Percentiles rank a stretch among this genome's conserved stretches.
phyloP scores from a whole-genome alignment of 2,113 vertebrate genomes.

The Patagioenas fasciata region DNA sequence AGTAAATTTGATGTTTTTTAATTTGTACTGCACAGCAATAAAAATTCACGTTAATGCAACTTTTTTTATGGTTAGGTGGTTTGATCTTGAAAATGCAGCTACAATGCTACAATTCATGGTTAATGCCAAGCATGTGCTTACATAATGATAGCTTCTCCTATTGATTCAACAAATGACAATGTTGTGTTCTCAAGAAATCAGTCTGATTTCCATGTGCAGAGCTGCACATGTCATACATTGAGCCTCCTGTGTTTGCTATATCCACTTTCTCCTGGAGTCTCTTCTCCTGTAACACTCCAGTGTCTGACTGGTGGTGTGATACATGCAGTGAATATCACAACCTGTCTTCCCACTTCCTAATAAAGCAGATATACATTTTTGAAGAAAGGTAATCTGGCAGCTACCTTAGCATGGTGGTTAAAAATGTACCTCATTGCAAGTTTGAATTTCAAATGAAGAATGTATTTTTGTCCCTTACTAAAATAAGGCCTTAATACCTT shows the following conservation, averaged over 20 bases:
- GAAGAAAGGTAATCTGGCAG: background rate
- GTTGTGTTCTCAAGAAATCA: background rate
- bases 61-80: background rate
- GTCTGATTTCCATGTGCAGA: background rate
- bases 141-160: background rate
- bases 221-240: fast-evolving
- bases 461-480: background rate
- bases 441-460: background rate
- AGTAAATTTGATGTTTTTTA: background rate
- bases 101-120: background rate
- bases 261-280: background rate
- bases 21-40: background rate
- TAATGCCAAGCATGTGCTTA: background rate
- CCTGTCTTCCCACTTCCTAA: background rate
- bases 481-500: background rate
- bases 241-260: background rate
- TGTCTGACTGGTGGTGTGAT: fast-evolving
- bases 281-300: background rate
- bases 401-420: background rate
- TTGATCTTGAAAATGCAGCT: background rate
- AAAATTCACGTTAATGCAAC: background rate
- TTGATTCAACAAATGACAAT: background rate
- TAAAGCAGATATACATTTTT: background rate
- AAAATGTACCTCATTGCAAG: background rate
- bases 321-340: background rate